Evolutionary conservation across 2,888 invertebrate species (phyloP).

Genomic region (Periphyllus acericola): DNA sequence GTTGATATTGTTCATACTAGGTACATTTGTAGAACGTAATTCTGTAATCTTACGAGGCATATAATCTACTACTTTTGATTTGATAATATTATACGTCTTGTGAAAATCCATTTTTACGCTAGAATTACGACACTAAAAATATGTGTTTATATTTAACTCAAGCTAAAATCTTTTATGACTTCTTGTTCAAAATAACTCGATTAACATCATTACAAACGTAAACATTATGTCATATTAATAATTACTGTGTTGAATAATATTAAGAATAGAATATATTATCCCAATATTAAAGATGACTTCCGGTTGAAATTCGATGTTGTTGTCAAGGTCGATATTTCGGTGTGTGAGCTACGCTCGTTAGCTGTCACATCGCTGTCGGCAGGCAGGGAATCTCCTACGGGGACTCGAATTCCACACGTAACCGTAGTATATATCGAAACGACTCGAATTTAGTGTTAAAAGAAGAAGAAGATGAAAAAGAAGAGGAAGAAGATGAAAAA

Average conservation of each 20-base stretch:
- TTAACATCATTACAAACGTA: background rate
- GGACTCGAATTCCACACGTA: slow-evolving; percentile 12
- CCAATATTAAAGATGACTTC: slow-evolving; percentile 5
- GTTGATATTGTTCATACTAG: too few relatives aligned
- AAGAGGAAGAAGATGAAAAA: background rate
- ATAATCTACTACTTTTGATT: too few relatives aligned
- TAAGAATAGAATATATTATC: slow-evolving; percentile 12
- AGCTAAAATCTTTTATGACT: background rate
- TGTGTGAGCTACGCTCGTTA: slow-evolving; percentile 2
- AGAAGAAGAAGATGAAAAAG: background rate
- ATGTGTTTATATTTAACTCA: too few relatives aligned
- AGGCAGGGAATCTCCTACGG: background rate
- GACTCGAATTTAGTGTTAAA: background rate
- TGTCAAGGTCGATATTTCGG: slow-evolving; percentile 14
- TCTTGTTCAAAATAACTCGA: background rate
- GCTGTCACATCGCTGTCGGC: slow-evolving; percentile 28
- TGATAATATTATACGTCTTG: too few relatives aligned
- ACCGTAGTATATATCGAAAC: slow-evolving; percentile 6
- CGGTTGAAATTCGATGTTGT: slow-evolving; percentile 20
- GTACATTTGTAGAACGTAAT: too few relatives aligned
- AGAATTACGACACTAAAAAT: background rate
- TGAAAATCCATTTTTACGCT: too few relatives aligned
- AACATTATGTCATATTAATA: background rate
- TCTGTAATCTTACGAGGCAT: too few relatives aligned
- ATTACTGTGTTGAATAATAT: background rate